Evolutionary conservation across 2,113 vertebrate genomes (phyloP).

Genomic region (Morone saxatilis): DNA sequence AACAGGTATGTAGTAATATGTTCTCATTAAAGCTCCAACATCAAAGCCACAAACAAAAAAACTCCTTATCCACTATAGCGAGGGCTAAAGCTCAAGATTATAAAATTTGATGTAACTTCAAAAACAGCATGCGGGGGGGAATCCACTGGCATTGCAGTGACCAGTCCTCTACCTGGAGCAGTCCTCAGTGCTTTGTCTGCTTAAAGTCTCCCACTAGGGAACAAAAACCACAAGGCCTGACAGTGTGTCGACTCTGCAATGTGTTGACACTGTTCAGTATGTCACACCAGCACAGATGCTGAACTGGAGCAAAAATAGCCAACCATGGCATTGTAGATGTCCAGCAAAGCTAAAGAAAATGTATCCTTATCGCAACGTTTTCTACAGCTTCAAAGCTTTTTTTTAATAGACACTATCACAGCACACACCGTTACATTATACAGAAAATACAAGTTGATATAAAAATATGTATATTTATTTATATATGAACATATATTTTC

Average conservation of each 20-base stretch:
- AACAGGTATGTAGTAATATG: constrained; percentile 65
- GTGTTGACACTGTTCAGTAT: constrained; percentile 36
- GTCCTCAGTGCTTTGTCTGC: constrained; percentile 48
- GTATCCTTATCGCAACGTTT: constrained; percentile 24
- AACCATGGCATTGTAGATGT: constrained; percentile 18
- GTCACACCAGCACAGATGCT: constrained; percentile 54
- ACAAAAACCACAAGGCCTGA: constrained; percentile 37
- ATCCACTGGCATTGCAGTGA: constrained; percentile 10
- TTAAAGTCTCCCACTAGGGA: constrained; percentile 25
- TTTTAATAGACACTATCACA: neutral
- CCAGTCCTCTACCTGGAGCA: constrained; percentile 37
- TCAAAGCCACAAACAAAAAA: constrained; percentile 62
- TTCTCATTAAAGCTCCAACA: constrained; percentile 68
- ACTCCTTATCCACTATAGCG: neutral
- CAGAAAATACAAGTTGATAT: neutral
- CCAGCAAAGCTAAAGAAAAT: constrained; percentile 60
- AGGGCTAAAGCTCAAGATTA: constrained; percentile 21
- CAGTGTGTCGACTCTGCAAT: constrained; percentile 61
- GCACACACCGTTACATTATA: neutral
- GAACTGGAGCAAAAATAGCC: constrained; percentile 55
- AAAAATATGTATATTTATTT: neutral
- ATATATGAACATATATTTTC: neutral
- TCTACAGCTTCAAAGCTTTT: neutral
- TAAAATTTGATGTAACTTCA: constrained; percentile 5
- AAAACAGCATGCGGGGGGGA: constrained; percentile 21